Evolutionary conservation across 2,113 vertebrate genomes (phyloP).

Genomic region (Zosterops lateralis): DNA sequence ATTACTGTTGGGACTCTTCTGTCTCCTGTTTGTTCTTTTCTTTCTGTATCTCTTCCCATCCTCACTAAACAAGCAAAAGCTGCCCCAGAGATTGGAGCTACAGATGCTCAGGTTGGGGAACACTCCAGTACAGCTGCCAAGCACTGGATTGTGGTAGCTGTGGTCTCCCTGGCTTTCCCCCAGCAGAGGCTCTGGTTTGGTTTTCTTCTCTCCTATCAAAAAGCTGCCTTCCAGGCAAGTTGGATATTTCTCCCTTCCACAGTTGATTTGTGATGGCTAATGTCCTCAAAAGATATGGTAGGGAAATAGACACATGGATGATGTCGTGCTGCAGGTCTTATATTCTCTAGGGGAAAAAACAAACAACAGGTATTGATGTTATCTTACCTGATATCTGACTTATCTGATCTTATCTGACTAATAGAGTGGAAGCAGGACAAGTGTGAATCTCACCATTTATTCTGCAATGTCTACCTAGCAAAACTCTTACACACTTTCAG

Average conservation of each 20-base stretch:
- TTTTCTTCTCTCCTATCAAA: not conserved
- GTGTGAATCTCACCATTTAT: not conserved
- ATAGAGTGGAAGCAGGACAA: not conserved
- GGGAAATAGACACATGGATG: not conserved
- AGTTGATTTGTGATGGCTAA: not conserved
- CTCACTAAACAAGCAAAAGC: not conserved
- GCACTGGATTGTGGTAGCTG: not conserved
- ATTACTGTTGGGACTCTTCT: not conserved
- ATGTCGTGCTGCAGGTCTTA: not conserved
- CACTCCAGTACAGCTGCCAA: not conserved
- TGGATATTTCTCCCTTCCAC: not conserved
- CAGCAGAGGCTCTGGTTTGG: not conserved
- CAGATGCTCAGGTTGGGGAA: fast-evolving
- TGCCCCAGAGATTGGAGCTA: not conserved
- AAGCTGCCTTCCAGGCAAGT: not conserved
- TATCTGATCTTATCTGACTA: not conserved
- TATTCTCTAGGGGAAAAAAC: not conserved
- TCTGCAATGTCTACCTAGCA: not conserved
- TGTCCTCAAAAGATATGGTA: not conserved
- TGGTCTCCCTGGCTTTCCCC: not conserved
- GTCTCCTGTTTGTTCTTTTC: not conserved
- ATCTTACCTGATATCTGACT: too few species aligned
- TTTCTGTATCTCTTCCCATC: not conserved
- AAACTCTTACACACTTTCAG: not conserved
- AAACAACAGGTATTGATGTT: not conserved